Percentiles rank a stretch among this genome's conserved stretches.
Conservation (phyloP, 2,113 vertebrate species). For the Patagioenas fasciata region DNA sequence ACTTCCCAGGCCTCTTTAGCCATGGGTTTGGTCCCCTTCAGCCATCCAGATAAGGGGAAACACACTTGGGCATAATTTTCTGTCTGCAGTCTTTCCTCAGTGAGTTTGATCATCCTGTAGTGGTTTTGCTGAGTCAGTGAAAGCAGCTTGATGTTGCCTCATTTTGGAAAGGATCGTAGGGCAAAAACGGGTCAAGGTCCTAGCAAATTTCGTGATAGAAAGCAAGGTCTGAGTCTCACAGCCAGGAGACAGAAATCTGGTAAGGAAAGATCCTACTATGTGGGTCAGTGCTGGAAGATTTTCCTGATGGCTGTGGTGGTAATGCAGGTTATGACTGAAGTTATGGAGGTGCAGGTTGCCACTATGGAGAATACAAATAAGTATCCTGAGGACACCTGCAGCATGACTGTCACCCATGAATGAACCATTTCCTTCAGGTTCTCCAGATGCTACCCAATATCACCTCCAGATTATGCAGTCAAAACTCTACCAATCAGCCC, state of each 20-base stretch:
- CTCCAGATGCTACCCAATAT: neutral
- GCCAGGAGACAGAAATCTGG: neutral
- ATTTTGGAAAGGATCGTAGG: neutral
- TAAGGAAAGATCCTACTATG: neutral
- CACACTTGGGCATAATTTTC: fast-evolving
- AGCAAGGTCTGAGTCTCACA: neutral
- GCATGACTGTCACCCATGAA: neutral
- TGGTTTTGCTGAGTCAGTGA: fast-evolving
- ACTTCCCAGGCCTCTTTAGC: neutral
- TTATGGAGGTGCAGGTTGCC: neutral
- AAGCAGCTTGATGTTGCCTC: neutral
- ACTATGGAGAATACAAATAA: neutral
- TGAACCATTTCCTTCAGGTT: neutral
- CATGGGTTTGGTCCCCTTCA: neutral
- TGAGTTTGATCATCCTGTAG: neutral
- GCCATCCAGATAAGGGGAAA: neutral
- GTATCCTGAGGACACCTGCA: neutral
- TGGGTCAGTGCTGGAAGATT: neutral
- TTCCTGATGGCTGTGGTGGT: neutral
- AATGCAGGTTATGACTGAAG: neutral
- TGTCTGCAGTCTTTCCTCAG: neutral
- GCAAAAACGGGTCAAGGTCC: neutral
- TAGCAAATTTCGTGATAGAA: neutral
- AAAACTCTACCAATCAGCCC: neutral
- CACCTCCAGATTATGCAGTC: neutral